Base-by-base conservation (phyloP, 2,797 vertebrate genomes). In the Pangasius sanitwongsei region DNA sequence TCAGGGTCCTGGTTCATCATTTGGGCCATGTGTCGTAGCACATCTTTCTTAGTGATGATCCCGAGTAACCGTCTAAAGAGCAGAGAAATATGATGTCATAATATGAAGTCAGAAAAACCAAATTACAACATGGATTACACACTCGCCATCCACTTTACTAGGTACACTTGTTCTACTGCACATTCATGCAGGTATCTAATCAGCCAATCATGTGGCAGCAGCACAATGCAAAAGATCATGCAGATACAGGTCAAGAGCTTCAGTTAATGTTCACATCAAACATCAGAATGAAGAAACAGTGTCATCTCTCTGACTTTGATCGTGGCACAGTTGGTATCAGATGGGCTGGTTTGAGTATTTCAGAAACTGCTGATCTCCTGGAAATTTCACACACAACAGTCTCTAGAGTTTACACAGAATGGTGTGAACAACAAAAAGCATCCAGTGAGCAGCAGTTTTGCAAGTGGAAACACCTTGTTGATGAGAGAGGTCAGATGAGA, bases 1-100 rank as follows among this genome's bases (percentile, higher is more conserved):
- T 98, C 98, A 1, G 98, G 98, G 90, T 99, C 98, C 95, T 99
- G 98, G 96, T 99, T 99, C 87, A 87, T 98, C 98, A 99, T 99
- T 91, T 99, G 98, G 44, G 98, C 98, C 98, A 99, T 99, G 95
- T 99, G 98, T 80, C 98, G 96, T 92, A 99, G 96, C 77, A 99
- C 98, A 88, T 99, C 98, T 94, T 99, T 99, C 96, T 99, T 99
- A 7, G 98, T 99, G 96, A 99, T 99, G 96, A 99, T 99, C 92
- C 98, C 98, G 93, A 99, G 96, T 86, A 99, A 97, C 89, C 98
- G 98, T 94, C 98, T 99, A 92, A 67, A 92, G 86, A 93, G 7
- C 48, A 89, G 41, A 86, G 31, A 85, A 85, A 70, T 70, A 70
- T 55, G 48, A 85, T 25, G 12, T 53, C 15, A 63, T 48, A 65